Conservation (phyloP, 2,888 invertebrate species). For the Diarsia rubi region DNA sequence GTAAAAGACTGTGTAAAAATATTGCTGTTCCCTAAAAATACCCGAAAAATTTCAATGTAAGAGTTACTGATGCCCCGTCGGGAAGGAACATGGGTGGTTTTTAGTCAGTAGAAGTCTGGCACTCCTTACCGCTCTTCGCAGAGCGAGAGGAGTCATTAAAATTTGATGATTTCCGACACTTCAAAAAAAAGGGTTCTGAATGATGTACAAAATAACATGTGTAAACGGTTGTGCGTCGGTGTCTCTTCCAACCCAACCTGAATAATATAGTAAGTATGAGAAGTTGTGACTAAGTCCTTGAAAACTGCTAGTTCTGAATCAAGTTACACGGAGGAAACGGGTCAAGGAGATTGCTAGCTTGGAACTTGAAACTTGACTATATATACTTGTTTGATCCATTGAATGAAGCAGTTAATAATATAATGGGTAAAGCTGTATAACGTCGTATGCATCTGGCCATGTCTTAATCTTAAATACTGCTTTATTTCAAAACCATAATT, state of each 20-base stretch:
- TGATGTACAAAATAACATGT: not conserved
- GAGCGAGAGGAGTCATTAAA: too few relatives aligned
- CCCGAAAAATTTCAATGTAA: too few relatives aligned
- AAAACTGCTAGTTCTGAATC: slow-evolving; percentile 22
- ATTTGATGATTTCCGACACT: too few relatives aligned
- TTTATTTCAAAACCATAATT: not conserved
- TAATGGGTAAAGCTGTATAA: not conserved
- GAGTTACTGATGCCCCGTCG: too few relatives aligned
- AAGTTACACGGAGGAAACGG: slow-evolving; percentile 14
- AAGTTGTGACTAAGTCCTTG: slow-evolving; percentile 21
- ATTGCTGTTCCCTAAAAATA: too few relatives aligned
- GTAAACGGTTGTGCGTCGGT: not conserved
- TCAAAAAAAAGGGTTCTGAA: not conserved
- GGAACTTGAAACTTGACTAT: slow-evolving; percentile 4
- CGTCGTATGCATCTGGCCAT: not conserved
- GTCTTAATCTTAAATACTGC: not conserved
- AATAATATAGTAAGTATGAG: not conserved
- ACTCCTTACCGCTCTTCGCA: too few relatives aligned
- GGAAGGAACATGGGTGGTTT: too few relatives aligned
- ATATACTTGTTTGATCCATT: not conserved
- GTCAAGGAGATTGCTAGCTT: slow-evolving; percentile 9
- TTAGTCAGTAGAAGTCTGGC: too few relatives aligned
- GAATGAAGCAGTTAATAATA: not conserved
- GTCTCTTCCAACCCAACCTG: too few relatives aligned
- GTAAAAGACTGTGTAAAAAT: too few relatives aligned